Base-by-base conservation (phyloP, 2,113 vertebrate species). In the Labeo catla region DNA sequence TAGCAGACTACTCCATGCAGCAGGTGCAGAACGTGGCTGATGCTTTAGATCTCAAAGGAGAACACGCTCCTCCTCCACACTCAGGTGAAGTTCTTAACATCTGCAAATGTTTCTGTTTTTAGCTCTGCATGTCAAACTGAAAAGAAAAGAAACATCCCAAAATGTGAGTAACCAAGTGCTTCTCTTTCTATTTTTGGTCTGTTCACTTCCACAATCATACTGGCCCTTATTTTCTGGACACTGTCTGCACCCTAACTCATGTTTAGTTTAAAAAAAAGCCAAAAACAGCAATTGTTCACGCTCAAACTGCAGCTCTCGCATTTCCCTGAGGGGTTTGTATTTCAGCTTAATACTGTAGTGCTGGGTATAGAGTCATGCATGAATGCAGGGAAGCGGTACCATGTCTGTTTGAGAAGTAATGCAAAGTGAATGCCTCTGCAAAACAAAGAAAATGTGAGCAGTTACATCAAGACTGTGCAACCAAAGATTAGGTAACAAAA, bases 341-440 rank as follows among this genome's bases (percentile, higher is more conserved):
- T 87, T 81, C 66, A 52, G 65, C 66, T 52, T 73, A 15, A 84
- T 73, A 43, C 79, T 76, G 66, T 72, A 45, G 66, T 39, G 73
- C 72, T 66, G 85, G 52, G 70, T 85, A 63, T 85, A 84, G 70
- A 84, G 81, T 88, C 63, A 63, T 19, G 85, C 66, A 52, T 28
- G 84, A 88, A 83, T 72, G n/a, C 86, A 36, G 63, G 80, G 81
- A 74, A 84, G 81, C n/a, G 36, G 39, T 63, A 63, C 73, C 87
- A 82, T 82, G 81, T 85, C 34, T 54, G 78, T 85, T 76, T 54
- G 78, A 77, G 70, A 65, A 39, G 74, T 85, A 82, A 89, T 87
- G 73, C 23, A 36, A 89, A 83, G 78, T 77, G 83, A 89, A 68
- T 73, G 88, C 28, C 52, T 50, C 49, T 50, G 63, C 23, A 81